Evolutionary conservation across 2,113 vertebrate genomes (phyloP), one percentile per base, ranked within the genome.

Genomic region (Salvelinus sp.): DNA sequence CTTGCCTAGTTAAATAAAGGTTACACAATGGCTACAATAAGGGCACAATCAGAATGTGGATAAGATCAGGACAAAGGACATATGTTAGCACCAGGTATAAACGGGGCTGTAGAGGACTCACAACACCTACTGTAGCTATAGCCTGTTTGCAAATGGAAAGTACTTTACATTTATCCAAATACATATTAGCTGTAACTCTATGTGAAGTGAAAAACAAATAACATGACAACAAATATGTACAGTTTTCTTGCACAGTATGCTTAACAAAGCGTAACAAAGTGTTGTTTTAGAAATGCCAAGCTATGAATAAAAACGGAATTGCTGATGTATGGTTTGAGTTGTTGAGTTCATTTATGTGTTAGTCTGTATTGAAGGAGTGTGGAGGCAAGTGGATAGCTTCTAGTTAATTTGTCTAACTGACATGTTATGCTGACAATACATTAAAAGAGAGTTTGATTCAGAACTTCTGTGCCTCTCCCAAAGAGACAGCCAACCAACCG

Each of bases 361-460:
- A 54, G 83, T 84, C 85, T 87, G 87, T 88, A 85, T 73, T 67
- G 85, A 28, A 16, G 72, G 16, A 67, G 81, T 76, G 48, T n/a
- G 38, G 38, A 12, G 38, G 38, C 38, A 44, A 44, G 38, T 44
- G 38, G 38, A 44, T 44, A 44, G 38, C 13, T 77, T 85, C 84
- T 85, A 88, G 88, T 90, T 89, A 87, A 81, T 86, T 83, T 87
- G 38, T 77, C 76, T 54, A 83, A 83, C 85, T 87, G 86, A 89
- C 86, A 73, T 67, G 85, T 71, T 44, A 89, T 83, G 84, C 89
- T 90, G 91, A 90, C 89, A 88, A 85, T 84, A 87, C 82, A 89
- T 88, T 80, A 87, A 89, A 90, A 83, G 81, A 88, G 89, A 86
- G 84, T 89, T 90, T 83, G 90, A 90, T 88, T 87, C 88, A 89